Evolutionary conservation across 2,113 vertebrate genomes (phyloP).

Genomic region (Tetrao urogallus): DNA sequence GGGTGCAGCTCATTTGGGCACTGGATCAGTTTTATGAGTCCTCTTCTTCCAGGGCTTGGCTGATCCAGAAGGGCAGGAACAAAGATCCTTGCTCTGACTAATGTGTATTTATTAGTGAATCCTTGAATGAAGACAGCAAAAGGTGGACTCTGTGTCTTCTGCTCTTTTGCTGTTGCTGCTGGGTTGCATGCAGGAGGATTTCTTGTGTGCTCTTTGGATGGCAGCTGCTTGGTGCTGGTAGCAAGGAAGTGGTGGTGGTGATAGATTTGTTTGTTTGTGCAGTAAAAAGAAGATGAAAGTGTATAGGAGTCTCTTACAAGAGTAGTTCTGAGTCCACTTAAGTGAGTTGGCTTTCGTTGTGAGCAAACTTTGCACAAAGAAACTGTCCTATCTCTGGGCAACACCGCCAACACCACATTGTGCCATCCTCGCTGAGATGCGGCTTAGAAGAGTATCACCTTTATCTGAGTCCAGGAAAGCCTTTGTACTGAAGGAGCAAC

Average conservation of each 20-base stretch:
- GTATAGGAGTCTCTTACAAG: not conserved
- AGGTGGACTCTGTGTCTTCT: not conserved
- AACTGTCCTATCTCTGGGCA: slow-evolving; percentile 12
- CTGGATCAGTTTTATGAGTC: not conserved
- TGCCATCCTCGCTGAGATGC: not conserved
- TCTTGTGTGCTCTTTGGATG: not conserved
- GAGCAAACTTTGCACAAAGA: not conserved
- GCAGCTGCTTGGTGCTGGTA: not conserved
- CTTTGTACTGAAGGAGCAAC: slow-evolving; percentile 7
- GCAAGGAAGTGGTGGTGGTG: not conserved
- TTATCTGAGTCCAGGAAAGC: not conserved
- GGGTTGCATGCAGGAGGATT: not conserved
- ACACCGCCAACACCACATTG: not conserved
- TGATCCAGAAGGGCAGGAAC: not conserved
- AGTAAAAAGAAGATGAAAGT: not conserved
- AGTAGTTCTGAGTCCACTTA: not conserved
- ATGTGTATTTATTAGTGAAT: not conserved
- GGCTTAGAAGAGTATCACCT: not conserved
- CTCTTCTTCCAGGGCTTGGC: not conserved
- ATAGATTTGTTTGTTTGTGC: not conserved
- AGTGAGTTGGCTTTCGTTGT: not conserved
- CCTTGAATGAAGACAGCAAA: not conserved
- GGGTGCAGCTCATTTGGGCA: not conserved
- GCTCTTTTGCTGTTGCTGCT: not conserved
- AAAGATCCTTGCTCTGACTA: not conserved